Conservation (phyloP, 2,113 vertebrate species). For the Trematocara variabile region DNA sequence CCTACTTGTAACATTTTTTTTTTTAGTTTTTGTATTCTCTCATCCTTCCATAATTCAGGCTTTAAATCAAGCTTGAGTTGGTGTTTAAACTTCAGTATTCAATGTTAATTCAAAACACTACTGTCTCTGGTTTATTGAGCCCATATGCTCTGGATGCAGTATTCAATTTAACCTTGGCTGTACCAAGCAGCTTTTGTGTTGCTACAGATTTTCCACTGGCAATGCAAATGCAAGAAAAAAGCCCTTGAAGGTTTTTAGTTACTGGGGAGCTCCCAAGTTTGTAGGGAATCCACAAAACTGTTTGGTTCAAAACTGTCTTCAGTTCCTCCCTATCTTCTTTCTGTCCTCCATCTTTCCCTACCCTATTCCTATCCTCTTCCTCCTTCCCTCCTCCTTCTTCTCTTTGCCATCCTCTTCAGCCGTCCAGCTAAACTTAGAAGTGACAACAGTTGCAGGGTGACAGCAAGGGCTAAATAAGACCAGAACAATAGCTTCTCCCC, state of each 20-base stretch:
- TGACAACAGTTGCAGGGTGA: conserved; percentile 77
- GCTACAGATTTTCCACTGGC: not conserved
- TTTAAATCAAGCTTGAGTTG: not conserved
- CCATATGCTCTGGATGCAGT: not conserved
- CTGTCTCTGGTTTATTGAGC: not conserved
- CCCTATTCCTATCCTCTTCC: not conserved
- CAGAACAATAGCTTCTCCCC: conserved; percentile 60
- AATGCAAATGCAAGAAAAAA: not conserved
- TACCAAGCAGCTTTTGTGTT: not conserved
- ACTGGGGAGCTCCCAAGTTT: not conserved
- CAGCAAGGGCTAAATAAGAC: conserved; percentile 68
- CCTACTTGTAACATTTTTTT: not conserved
- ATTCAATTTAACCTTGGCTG: not conserved
- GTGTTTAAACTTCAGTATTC: not conserved
- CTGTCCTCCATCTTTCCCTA: not conserved
- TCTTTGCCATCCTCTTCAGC: conserved; percentile 49
- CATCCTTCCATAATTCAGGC: not conserved
- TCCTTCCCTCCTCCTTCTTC: conserved; percentile 19
- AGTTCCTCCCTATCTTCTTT: not conserved
- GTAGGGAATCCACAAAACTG: not conserved
- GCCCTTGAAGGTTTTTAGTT: not conserved
- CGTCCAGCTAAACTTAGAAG: conserved; percentile 74
- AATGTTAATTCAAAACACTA: not conserved
- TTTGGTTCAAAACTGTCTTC: not conserved
- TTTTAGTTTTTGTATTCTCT: not conserved